phyloP scores from a whole-genome alignment of 2,888 invertebrate genomes.

The Eugnorisma glareosa region DNA sequence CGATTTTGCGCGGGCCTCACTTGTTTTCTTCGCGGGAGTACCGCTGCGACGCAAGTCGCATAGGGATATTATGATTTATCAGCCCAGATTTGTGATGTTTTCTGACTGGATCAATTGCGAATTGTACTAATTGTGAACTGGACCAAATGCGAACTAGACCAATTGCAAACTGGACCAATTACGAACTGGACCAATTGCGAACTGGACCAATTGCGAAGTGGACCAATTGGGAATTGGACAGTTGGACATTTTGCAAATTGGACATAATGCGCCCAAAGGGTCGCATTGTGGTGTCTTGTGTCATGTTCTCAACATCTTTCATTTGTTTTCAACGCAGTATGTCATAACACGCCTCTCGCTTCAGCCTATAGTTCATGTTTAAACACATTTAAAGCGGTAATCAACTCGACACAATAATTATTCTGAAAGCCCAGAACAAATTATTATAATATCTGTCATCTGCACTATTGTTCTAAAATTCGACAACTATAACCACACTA shows the following conservation, averaged over 20 bases:
- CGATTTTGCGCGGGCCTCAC: background rate
- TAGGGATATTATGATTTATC: too few species aligned
- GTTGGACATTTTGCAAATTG: too few species aligned
- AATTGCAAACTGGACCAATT: too few species aligned
- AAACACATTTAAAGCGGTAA: background rate
- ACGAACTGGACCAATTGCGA: too few species aligned
- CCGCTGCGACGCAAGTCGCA: background rate
- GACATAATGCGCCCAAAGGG: too few species aligned
- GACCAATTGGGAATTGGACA: too few species aligned
- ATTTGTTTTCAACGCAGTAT: background rate
- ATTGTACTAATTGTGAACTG: too few species aligned
- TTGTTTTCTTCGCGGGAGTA: background rate
- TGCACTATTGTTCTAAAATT: constrained; percentile 25
- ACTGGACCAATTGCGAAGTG: too few species aligned
- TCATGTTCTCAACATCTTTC: background rate
- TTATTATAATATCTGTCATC: constrained; percentile 7
- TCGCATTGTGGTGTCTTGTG: background rate
- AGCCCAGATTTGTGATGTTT: too few species aligned
- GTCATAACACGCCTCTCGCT: background rate
- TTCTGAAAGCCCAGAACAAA: background rate
- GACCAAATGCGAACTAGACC: too few species aligned
- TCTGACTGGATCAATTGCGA: too few species aligned
- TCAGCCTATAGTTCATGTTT: background rate
- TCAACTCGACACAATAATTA: background rate
- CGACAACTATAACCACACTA: constrained; percentile 2